A percentile compares a stretch with the other conserved stretches of the same genome.
phyloP scores from a whole-genome alignment of 2,797 vertebrate species.

The Pristis pectinata region DNA sequence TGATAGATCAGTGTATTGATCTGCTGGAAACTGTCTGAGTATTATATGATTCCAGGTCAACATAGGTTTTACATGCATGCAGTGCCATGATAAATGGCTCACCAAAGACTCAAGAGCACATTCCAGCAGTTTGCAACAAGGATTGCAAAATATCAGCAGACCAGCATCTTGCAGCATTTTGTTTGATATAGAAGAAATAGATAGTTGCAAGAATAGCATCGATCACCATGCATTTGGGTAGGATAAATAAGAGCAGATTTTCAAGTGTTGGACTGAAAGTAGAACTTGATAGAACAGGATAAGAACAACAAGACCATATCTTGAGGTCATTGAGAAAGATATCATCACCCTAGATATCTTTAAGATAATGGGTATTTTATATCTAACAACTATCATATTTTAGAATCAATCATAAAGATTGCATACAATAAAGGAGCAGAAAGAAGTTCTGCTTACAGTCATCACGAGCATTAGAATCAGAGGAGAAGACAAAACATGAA shows the following conservation, averaged over 20 bases:
- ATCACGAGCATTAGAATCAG: neutral
- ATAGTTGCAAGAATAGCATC: neutral
- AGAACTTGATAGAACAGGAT: neutral
- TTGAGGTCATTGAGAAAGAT: neutral
- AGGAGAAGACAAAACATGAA: neutral
- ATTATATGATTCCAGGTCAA: neutral
- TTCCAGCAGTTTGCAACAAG: neutral
- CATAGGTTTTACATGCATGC: too few relatives aligned
- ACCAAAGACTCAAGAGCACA: neutral
- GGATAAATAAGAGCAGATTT: neutral
- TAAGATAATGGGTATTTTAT: too few relatives aligned
- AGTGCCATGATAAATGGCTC: neutral
- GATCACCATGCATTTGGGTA: neutral
- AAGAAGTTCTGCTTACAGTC: neutral
- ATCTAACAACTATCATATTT: neutral
- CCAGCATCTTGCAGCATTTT: neutral
- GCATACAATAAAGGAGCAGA: too few relatives aligned
- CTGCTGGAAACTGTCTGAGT: neutral
- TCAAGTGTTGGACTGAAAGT: neutral
- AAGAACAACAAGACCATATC: neutral
- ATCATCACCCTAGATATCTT: neutral
- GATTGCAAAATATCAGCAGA: neutral
- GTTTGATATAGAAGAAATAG: neutral
- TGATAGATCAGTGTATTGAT: neutral
- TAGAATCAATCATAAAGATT: neutral